Conservation (phyloP, 2,888 invertebrate species). For the Augochlorella aurata region DNA sequence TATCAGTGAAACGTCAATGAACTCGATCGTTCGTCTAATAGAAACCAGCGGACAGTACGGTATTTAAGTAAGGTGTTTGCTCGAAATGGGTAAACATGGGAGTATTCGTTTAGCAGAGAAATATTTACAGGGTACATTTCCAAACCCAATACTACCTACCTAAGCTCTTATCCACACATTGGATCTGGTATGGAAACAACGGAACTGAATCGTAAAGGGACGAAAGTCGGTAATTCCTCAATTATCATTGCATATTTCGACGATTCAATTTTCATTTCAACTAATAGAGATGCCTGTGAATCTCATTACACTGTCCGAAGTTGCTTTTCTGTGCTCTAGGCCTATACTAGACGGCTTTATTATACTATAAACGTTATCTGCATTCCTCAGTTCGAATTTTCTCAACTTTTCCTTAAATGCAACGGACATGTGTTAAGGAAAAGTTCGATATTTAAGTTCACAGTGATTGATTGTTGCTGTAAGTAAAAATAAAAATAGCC, state of each 20-base stretch:
- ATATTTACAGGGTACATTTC: slow-evolving; percentile 63
- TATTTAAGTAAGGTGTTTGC: slow-evolving; percentile 57
- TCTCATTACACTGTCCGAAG: no score
- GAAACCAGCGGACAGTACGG: slow-evolving; percentile 27
- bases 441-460: not conserved
- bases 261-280: not conserved
- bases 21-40: slow-evolving; percentile 36
- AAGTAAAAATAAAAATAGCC: not conserved
- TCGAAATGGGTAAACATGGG: slow-evolving; percentile 60
- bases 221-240: not conserved
- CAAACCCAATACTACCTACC: slow-evolving; percentile 58
- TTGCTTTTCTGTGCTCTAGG: no score
- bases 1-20: slow-evolving; percentile 38
- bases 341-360: no score
- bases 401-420: not conserved
- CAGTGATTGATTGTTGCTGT: not conserved
- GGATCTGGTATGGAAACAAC: slow-evolving; percentile 46
- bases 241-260: not conserved
- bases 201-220: slow-evolving; percentile 39
- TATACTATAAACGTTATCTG: no score
- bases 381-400: not conserved
- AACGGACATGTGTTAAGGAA: not conserved
- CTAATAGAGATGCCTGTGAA: not conserved
- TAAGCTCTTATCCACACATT: slow-evolving; percentile 49
- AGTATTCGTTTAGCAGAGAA: slow-evolving; percentile 61